These are phyloP conservation scores for Halcyon smyrnensis DNA, from an alignment of 2,797 vertebrate genomes.

Conservation along the genomic window DNA sequence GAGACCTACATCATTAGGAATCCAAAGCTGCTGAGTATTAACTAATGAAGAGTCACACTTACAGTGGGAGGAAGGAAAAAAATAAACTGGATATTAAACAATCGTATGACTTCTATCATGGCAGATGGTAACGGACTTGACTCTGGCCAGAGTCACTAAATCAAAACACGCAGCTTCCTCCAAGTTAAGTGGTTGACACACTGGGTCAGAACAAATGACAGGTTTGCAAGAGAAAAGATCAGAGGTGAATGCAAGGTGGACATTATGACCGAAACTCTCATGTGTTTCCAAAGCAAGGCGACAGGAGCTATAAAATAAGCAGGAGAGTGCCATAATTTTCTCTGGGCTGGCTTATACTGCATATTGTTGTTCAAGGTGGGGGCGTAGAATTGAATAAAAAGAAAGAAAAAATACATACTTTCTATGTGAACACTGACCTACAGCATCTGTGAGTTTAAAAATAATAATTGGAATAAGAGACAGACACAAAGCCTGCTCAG, in stretches of 20 bases:
- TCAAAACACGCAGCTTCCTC: not conserved
- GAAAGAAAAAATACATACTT: fast-evolving
- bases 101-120: not conserved
- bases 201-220: not conserved
- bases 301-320: constrained; percentile 10
- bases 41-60: not conserved
- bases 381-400: fast-evolving
- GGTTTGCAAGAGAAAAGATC: not conserved
- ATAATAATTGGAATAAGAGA: not conserved
- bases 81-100: constrained; percentile 1
- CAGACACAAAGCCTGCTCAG: not conserved
- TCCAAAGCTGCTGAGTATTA: not conserved
- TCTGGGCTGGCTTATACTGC: not conserved
- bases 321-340: not conserved
- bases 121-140: not conserved
- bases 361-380: not conserved
- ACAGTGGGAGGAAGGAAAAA: not conserved
- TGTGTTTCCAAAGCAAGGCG: not conserved
- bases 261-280: not conserved
- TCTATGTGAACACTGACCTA: not conserved
- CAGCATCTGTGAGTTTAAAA: not conserved
- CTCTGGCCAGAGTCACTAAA: constrained; percentile 7
- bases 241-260: constrained; percentile 33
- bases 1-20: not conserved
- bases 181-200: not conserved